Evolutionary conservation across 2,113 vertebrate genomes (phyloP).

Genomic region (Hemibagrus wyckioides): DNA sequence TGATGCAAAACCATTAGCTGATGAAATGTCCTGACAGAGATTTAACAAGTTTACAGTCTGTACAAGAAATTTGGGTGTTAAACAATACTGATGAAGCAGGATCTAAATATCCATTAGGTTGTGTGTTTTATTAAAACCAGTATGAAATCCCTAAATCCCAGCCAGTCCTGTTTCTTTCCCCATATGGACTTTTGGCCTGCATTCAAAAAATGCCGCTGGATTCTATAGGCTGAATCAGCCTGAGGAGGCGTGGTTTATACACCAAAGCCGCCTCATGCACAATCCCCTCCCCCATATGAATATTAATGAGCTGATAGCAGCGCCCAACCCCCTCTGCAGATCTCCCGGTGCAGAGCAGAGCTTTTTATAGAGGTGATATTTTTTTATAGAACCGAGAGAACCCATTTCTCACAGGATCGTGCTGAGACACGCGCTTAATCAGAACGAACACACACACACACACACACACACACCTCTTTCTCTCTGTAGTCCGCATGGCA

Average conservation of each 20-base stretch:
- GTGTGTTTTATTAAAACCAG: neutral
- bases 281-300: conserved; percentile 4
- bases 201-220: conserved; percentile 49
- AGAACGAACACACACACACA: neutral
- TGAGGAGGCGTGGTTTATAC: neutral
- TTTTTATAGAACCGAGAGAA: conserved; percentile 26
- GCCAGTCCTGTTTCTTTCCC: neutral
- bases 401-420: conserved; percentile 35
- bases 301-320: conserved; percentile 20
- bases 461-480: neutral
- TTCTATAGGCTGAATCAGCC: conserved; percentile 34
- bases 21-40: neutral
- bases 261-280: neutral
- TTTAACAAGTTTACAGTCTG: neutral
- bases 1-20: neutral
- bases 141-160: neutral
- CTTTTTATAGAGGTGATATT: conserved; percentile 33
- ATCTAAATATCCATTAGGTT: neutral
- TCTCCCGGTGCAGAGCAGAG: conserved; percentile 14
- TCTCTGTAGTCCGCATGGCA: neutral
- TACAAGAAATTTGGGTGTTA: neutral
- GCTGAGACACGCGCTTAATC: conserved; percentile 39
- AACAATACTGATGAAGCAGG: neutral
- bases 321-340: conserved; percentile 16
- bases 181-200: conserved; percentile 29